phyloP scores from a whole-genome alignment of 2,888 invertebrate genomes.

The Caenorhabditis sulstoni region DNA sequence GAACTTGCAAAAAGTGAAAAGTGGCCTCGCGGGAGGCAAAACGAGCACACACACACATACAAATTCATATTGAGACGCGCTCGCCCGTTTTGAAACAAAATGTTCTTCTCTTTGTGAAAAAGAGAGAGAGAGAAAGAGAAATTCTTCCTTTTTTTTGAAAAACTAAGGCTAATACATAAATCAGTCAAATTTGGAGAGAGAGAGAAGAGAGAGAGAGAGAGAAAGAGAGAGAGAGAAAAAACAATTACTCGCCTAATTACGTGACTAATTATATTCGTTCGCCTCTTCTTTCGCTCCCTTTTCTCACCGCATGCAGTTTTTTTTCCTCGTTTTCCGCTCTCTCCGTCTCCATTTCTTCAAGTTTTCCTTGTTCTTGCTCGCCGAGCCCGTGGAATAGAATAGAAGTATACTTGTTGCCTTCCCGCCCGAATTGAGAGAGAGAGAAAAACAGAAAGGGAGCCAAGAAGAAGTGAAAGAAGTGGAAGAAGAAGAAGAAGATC shows the following conservation, averaged over 20 bases:
- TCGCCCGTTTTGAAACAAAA: constrained; percentile 23
- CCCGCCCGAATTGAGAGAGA: background rate
- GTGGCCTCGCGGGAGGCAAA: background rate
- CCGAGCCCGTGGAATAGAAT: background rate
- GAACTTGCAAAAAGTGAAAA: constrained; percentile 41
- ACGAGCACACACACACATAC: constrained; percentile 3
- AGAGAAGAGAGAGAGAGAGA: constrained; percentile 11
- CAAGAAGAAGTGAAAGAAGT: no score
- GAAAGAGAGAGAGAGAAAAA: constrained; percentile 47
- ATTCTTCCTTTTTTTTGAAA: no score
- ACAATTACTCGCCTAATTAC: constrained; percentile 65
- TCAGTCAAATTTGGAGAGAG: no score
- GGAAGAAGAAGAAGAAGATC: no score
- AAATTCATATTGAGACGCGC: constrained; percentile 33
- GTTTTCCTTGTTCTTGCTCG: no score
- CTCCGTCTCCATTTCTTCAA: background rate
- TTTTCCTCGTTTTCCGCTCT: no score
- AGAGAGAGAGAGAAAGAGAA: no score
- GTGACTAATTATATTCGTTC: constrained; percentile 63
- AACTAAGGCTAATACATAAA: no score
- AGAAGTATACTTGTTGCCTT: background rate
- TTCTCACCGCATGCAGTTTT: no score
- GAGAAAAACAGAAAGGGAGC: background rate
- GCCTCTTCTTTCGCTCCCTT: background rate
- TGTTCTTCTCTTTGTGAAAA: constrained; percentile 39